Conservation (phyloP, 2,113 vertebrate species). For the Prinia subflava region DNA sequence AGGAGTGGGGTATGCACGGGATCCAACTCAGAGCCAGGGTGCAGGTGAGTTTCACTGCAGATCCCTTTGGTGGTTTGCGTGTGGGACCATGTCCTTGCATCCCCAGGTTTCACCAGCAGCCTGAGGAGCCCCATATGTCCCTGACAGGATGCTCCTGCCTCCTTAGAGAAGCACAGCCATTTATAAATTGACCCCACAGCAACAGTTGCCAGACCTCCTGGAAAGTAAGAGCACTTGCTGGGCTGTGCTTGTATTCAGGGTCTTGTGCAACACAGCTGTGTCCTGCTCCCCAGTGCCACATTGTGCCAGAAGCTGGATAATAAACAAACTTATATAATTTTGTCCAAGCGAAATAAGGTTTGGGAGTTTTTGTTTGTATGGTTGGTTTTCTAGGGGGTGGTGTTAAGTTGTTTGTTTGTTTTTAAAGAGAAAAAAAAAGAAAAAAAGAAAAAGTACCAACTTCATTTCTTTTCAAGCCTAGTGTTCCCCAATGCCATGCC, state of each 20-base stretch:
- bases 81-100: background rate
- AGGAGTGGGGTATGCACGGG: accelerated
- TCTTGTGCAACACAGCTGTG: background rate
- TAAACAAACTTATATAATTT: background rate
- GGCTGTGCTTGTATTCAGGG: background rate
- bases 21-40: background rate
- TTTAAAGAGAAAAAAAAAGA: background rate
- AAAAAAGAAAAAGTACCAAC: background rate
- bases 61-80: accelerated
- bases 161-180: too few species aligned
- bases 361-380: background rate
- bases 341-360: background rate
- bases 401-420: background rate
- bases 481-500: background rate
- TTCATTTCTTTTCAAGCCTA: background rate
- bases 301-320: background rate
- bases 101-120: background rate
- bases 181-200: too few species aligned
- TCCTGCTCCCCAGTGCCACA: accelerated
- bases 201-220: background rate
- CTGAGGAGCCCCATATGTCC: background rate
- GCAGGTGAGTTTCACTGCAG: background rate
- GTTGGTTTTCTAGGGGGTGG: too few species aligned
- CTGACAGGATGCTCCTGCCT: background rate
- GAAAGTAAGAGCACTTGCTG: background rate